These are phyloP conservation scores for Lophura nycthemera DNA, from an alignment of 2,113 vertebrate species.

Conservation along the genomic window DNA sequence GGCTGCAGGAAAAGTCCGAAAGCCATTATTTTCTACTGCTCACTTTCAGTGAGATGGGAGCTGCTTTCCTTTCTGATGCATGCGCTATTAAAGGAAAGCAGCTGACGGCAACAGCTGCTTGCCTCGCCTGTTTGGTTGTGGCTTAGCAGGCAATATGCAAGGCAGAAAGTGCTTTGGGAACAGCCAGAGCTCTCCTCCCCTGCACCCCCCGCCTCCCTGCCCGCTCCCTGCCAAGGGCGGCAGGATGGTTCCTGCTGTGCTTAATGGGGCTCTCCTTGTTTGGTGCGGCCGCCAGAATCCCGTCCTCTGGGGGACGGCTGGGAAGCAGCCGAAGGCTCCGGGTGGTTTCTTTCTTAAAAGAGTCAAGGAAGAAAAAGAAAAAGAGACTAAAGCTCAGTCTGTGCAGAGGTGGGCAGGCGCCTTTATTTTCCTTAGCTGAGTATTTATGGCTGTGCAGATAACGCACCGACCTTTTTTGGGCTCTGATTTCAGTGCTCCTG, in stretches of 20 bases:
- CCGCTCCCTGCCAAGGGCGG: background rate
- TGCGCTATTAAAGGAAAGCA: constrained; percentile 71
- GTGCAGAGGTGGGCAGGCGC: background rate
- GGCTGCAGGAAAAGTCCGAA: background rate
- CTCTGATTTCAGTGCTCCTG: background rate
- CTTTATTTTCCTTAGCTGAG: background rate
- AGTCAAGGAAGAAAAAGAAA: background rate
- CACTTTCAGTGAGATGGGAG: background rate
- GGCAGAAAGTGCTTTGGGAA: background rate
- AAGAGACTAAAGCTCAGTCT: background rate
- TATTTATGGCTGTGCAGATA: background rate
- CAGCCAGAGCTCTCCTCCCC: background rate
- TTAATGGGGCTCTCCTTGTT: constrained; percentile 51
- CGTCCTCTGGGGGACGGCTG: accelerated
- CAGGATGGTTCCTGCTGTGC: background rate
- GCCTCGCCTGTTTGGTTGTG: background rate
- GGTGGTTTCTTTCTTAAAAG: accelerated
- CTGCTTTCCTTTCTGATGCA: background rate
- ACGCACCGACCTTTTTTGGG: background rate
- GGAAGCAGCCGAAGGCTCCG: background rate
- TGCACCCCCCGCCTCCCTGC: background rate
- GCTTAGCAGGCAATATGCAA: background rate
- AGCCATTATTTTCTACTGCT: background rate
- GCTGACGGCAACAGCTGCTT: constrained; percentile 64
- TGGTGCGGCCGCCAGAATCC: constrained; percentile 18